A percentile compares a stretch with the other conserved stretches of the same genome.
phyloP scores from a whole-genome alignment of 1,140 invertebrate genomes.

The Diplogasteroides magnus region DNA sequence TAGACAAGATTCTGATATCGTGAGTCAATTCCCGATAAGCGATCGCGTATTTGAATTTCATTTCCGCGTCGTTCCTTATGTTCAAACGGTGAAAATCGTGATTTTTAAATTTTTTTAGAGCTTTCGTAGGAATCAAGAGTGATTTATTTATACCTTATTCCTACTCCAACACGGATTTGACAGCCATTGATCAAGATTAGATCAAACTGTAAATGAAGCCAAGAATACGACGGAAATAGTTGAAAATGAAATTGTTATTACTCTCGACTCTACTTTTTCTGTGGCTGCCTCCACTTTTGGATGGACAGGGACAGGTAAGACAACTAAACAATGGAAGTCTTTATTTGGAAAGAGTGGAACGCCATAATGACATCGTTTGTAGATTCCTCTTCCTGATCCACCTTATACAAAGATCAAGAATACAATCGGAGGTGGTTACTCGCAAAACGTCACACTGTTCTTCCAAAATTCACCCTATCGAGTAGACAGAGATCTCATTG shows the following conservation, averaged over 20 bases:
- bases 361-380: background rate
- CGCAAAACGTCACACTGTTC: conserved; percentile 48
- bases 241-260: conserved; percentile 1
- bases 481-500: conserved; percentile 41
- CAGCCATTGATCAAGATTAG: no score
- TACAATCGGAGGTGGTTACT: conserved; percentile 46
- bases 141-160: no score
- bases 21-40: no score
- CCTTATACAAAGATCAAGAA: conserved; percentile 49
- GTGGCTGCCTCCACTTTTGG: background rate
- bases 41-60: no score
- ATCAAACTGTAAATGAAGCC: background rate
- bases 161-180: no score
- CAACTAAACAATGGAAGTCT: background rate
- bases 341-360: no score
- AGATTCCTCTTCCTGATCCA: conserved; percentile 18
- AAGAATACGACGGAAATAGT: background rate
- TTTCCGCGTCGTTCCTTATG: no score
- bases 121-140: no score
- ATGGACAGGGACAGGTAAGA: background rate
- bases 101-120: no score
- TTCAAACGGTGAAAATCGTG: no score
- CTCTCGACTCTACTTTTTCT: background rate
- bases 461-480: conserved; percentile 51
- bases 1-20: no score